Conservation (phyloP, 2,888 invertebrate genomes). For the Ochlodes sylvanus region DNA sequence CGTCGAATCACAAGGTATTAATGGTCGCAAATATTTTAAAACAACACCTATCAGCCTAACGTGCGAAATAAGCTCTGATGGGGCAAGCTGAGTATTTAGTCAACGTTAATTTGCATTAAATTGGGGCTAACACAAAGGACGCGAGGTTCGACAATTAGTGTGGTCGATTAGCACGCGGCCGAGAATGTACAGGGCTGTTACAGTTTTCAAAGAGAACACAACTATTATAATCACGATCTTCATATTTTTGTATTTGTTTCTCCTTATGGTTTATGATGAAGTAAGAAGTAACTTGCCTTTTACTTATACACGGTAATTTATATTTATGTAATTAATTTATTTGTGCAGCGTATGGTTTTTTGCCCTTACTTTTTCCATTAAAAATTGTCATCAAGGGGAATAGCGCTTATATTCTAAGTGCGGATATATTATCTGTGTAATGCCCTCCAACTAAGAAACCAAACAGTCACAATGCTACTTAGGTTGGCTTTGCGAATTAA, state of each 20-base stretch:
- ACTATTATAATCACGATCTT: neutral
- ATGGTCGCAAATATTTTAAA: neutral
- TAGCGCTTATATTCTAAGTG: neutral
- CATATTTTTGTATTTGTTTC: neutral
- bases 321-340: neutral
- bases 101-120: slow-evolving; percentile 34
- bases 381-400: neutral
- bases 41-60: neutral
- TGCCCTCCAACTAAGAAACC: neutral
- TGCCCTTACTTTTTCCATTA: neutral
- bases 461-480: neutral
- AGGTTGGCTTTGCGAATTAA: slow-evolving; percentile 4
- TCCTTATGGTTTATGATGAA: neutral
- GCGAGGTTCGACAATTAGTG: slow-evolving; percentile 59
- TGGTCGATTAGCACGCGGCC: slow-evolving; percentile 75
- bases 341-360: neutral
- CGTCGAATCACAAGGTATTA: neutral
- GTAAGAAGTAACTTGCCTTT: neutral
- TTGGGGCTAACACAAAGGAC: slow-evolving; percentile 40
- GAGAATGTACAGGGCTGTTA: slow-evolving; percentile 57
- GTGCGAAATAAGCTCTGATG: neutral
- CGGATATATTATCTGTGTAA: neutral
- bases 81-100: slow-evolving; percentile 18
- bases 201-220: neutral
- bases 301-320: neutral